phyloP scores from a whole-genome alignment of 2,113 vertebrate genomes.

The Peucedramus taeniatus region DNA sequence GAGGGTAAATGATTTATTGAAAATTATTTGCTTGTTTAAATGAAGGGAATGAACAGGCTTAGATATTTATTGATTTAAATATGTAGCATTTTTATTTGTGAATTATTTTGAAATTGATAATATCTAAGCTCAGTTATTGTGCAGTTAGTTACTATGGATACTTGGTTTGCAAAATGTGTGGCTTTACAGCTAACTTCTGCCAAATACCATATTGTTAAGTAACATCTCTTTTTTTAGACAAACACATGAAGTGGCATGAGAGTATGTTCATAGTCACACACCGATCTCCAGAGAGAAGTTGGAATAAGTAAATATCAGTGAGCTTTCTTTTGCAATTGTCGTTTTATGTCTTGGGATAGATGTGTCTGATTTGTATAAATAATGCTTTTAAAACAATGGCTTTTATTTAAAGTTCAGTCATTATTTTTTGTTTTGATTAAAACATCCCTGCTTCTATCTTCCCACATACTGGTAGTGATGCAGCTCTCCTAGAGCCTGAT shows the following conservation, averaged over 20 bases:
- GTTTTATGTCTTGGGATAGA: background rate
- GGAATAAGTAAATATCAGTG: background rate
- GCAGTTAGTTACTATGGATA: conserved; percentile 28
- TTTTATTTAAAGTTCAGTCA: background rate
- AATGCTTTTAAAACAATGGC: background rate
- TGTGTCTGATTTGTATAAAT: background rate
- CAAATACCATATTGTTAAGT: background rate
- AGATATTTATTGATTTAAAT: background rate
- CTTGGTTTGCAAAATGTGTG: background rate
- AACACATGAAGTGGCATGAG: background rate
- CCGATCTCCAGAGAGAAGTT: background rate
- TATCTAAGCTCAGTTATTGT: background rate
- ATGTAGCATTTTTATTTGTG: background rate
- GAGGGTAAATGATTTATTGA: background rate
- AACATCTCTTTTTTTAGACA: background rate
- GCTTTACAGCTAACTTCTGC: background rate
- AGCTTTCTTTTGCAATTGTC: background rate
- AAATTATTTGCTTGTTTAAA: conserved; percentile 23
- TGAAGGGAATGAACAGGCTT: background rate
- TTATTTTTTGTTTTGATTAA: background rate
- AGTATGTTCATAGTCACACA: background rate
- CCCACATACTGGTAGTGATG: background rate
- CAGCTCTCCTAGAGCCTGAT: background rate
- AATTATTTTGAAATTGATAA: conserved; percentile 34
- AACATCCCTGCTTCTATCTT: background rate